phyloP scores from a whole-genome alignment of 2,797 vertebrate species.

The Pelodytes ibericus region DNA sequence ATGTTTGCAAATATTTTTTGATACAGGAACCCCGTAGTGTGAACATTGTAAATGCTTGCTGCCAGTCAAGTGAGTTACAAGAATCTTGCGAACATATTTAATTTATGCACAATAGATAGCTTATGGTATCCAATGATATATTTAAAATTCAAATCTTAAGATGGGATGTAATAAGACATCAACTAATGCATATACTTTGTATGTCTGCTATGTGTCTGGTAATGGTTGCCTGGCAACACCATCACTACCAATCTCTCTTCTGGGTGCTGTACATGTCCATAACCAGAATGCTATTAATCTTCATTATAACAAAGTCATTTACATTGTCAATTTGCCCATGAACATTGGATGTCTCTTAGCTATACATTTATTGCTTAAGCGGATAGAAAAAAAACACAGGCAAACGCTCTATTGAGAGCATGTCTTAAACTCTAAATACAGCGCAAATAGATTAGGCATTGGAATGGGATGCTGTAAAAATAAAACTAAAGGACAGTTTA shows the following conservation, averaged over 20 bases:
- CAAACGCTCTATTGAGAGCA: slow-evolving; percentile 52
- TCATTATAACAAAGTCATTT: slow-evolving; percentile 73
- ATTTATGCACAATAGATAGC: too few relatives aligned
- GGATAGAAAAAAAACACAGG: slow-evolving; percentile 56
- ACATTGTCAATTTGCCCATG: slow-evolving; percentile 69
- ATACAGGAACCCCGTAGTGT: too few relatives aligned
- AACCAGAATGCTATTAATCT: slow-evolving; percentile 72
- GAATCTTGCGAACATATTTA: neutral
- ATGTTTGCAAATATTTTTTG: too few relatives aligned
- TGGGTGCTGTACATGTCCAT: slow-evolving; percentile 55
- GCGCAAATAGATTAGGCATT: neutral
- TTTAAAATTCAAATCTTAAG: neutral
- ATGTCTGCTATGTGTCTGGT: slow-evolving; percentile 21
- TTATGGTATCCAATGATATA: neutral
- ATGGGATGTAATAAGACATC: neutral
- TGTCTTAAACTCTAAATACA: neutral
- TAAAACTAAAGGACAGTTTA: too few relatives aligned
- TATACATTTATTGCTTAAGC: slow-evolving; percentile 63
- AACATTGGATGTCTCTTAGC: slow-evolving; percentile 67
- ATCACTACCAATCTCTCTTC: slow-evolving; percentile 64
- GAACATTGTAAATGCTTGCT: neutral
- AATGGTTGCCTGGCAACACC: slow-evolving; percentile 79
- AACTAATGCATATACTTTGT: slow-evolving; percentile 51
- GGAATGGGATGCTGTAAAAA: too few relatives aligned
- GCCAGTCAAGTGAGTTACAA: neutral